A percentile compares a stretch with the other conserved stretches of the same genome.
Evolutionary conservation across 2,113 vertebrate species (phyloP).

Genomic region (Callocephalon fimbriatum): DNA sequence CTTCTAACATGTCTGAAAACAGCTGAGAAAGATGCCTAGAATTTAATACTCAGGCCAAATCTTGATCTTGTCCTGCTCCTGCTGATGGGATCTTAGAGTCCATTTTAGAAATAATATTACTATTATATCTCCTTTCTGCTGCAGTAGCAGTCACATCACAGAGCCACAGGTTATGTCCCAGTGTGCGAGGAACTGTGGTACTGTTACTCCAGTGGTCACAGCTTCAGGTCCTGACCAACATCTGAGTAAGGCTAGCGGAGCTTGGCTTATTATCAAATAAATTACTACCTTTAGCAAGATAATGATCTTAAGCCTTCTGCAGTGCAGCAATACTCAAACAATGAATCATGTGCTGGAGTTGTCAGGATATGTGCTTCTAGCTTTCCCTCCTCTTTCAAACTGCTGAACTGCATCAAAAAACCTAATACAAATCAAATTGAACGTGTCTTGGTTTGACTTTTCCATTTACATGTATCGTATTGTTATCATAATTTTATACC

Average conservation of each 20-base stretch:
- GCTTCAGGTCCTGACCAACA: not conserved
- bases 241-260: not conserved
- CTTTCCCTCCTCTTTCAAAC: not conserved
- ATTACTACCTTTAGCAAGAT: conserved; percentile 44
- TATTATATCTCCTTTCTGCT: not conserved
- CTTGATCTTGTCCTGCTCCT: not conserved
- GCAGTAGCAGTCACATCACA: not conserved
- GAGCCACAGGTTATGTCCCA: not conserved
- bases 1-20: not conserved
- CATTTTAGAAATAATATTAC: not conserved
- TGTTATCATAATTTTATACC: not conserved
- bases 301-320: conserved; percentile 27
- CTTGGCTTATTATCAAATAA: conserved; percentile 41
- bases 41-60: not conserved
- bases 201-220: not conserved
- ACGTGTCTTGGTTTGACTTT: conserved; percentile 14
- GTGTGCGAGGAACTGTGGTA: not conserved
- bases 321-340: conserved; percentile 4
- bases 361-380: not conserved
- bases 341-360: conserved; percentile 15
- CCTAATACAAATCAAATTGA: not conserved
- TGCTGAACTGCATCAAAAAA: not conserved
- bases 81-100: not conserved
- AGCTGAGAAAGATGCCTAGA: not conserved
- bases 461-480: not conserved